Evolutionary conservation across 2,888 invertebrate genomes (phyloP).

Genomic region (Gastrophysa polygoni): DNA sequence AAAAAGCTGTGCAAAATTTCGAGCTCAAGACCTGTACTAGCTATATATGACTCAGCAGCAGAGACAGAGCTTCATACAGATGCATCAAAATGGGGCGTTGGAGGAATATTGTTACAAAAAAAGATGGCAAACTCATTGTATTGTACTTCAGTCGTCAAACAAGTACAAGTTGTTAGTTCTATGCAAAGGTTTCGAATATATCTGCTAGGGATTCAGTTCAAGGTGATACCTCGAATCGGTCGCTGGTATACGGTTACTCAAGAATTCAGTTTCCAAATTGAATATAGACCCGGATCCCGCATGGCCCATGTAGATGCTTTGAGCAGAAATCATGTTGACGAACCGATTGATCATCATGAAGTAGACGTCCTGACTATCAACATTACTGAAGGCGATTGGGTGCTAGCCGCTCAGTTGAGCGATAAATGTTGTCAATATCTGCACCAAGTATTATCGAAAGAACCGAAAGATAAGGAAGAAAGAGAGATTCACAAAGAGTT

Average conservation of each 20-base stretch:
- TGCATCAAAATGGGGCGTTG: conserved; percentile 30
- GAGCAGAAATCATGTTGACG: conserved; percentile 30
- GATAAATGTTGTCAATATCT: conserved; percentile 10
- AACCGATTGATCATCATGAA: background rate
- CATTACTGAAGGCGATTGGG: conserved; percentile 37
- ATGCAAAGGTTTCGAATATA: conserved; percentile 42
- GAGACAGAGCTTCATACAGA: conserved; percentile 37
- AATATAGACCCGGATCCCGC: conserved; percentile 22
- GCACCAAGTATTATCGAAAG: background rate
- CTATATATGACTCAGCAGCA: conserved; percentile 32
- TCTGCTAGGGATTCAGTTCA: conserved; percentile 39
- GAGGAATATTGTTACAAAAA: conserved; percentile 23
- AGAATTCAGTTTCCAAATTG: conserved; percentile 34
- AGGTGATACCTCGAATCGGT: conserved; percentile 42
- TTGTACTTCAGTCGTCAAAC: conserved; percentile 25
- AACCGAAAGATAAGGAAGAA: conserved; percentile 5
- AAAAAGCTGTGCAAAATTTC: conserved; percentile 9
- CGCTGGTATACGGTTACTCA: conserved; percentile 45
- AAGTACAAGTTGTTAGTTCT: conserved; percentile 38
- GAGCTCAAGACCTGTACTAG: conserved; percentile 30
- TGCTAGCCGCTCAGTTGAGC: conserved; percentile 13
- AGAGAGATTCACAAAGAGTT: conserved; percentile 7
- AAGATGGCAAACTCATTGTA: conserved; percentile 16
- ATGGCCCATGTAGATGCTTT: conserved; percentile 35
- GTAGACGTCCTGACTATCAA: conserved; percentile 15